A percentile compares a stretch with the other conserved stretches of the same genome.
These are phyloP conservation scores for Drosophila fulvimacula DNA, from an alignment of 2,888 invertebrate genomes.

Conservation along the genomic window DNA sequence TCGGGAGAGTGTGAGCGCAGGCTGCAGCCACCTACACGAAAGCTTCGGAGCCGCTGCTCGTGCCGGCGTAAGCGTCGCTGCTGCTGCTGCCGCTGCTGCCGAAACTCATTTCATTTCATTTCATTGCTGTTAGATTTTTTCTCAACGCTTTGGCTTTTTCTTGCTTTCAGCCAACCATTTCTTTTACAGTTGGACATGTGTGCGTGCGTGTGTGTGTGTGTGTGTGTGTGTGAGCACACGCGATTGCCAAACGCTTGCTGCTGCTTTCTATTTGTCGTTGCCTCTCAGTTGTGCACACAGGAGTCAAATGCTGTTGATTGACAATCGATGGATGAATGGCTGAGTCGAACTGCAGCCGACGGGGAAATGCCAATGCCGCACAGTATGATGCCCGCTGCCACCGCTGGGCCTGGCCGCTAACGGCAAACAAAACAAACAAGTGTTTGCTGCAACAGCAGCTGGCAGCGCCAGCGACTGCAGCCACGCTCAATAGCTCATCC, in stretches of 20 bases:
- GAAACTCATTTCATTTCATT: constrained; percentile 65
- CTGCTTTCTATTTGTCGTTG: constrained; percentile 38
- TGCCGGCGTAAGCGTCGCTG: constrained; percentile 36
- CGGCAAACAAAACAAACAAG: constrained; percentile 54
- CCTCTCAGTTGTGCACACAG: constrained; percentile 73
- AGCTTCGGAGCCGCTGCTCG: constrained; percentile 49
- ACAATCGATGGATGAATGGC: constrained; percentile 76
- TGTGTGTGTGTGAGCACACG: constrained; percentile 38
- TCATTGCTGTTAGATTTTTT: constrained; percentile 57
- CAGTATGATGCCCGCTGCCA: background rate
- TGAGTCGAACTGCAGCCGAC: constrained; percentile 25
- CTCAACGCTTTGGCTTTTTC: constrained; percentile 39
- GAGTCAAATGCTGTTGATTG: constrained; percentile 72
- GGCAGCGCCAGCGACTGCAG: background rate
- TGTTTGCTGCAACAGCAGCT: constrained; percentile 47
- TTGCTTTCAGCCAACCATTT: constrained; percentile 63
- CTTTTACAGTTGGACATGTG: constrained; percentile 48
- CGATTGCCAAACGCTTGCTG: constrained; percentile 39
- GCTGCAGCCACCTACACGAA: constrained; percentile 55
- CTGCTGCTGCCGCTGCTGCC: constrained; percentile 38
- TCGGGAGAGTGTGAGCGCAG: constrained; percentile 4
- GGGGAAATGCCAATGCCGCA: constrained; percentile 40
- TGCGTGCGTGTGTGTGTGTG: constrained; percentile 15
- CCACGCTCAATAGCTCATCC: constrained; percentile 6
- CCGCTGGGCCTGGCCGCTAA: constrained; percentile 7